Evolutionary conservation across 2,113 vertebrate species (phyloP).

Genomic region (Mormyrus iriodes): DNA sequence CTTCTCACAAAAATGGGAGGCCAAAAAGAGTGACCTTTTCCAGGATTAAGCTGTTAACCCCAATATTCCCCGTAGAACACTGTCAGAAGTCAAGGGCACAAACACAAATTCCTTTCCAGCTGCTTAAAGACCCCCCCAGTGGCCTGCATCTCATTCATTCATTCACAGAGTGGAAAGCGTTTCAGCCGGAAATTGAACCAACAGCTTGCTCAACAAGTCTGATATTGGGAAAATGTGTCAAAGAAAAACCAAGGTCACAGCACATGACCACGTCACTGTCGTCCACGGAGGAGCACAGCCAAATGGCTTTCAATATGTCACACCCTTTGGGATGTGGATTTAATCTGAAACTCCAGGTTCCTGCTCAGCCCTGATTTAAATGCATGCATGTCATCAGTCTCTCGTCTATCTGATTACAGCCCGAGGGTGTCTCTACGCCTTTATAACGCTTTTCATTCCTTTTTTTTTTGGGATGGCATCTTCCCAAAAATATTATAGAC

Average conservation of each 20-base stretch:
- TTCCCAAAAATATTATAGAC: background rate
- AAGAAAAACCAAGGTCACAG: background rate
- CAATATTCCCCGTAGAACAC: background rate
- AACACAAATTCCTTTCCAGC: background rate
- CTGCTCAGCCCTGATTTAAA: background rate
- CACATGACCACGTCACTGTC: background rate
- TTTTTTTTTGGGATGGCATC: background rate
- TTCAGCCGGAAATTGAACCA: background rate
- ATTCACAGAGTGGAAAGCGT: background rate
- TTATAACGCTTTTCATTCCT: background rate
- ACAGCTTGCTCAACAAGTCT: background rate
- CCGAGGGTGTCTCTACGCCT: background rate
- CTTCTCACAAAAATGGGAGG: background rate
- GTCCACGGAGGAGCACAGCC: background rate
- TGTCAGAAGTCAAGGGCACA: background rate
- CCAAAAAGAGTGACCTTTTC: background rate
- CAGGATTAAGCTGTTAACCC: background rate
- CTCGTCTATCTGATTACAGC: slow-evolving; percentile 1
- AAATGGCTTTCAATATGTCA: background rate
- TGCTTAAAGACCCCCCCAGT: background rate
- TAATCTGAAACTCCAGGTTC: background rate
- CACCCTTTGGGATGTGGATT: background rate
- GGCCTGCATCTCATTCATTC: background rate
- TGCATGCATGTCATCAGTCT: background rate
- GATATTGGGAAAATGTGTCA: background rate